Evolutionary conservation across 1,140 invertebrate species (phyloP).

Genomic region (Drosophila ohnishii): DNA sequence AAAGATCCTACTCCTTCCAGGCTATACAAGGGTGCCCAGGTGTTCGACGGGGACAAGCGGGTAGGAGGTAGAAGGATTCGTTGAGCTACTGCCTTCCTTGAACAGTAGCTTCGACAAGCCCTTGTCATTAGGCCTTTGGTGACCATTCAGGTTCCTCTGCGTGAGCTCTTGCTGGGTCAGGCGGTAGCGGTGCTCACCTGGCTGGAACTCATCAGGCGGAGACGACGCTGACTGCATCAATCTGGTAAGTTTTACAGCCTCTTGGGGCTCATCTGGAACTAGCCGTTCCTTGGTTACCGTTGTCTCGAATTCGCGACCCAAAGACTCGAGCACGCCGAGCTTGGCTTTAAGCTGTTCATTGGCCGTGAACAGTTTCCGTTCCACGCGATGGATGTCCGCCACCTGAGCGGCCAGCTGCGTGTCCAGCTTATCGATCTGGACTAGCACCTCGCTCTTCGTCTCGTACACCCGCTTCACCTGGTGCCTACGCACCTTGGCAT

Average conservation of each 20-base stretch:
- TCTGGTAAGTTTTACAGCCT: conserved; percentile 3
- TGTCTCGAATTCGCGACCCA: conserved; percentile 86
- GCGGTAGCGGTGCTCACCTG: conserved; percentile 4
- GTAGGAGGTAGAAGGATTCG: not conserved
- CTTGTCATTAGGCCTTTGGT: conserved; percentile 10
- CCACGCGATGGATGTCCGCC: conserved; percentile 86
- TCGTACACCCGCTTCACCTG: conserved; percentile 85
- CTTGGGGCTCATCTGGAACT: not conserved
- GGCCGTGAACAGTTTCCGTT: conserved; percentile 86
- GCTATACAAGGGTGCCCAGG: conserved; percentile 56
- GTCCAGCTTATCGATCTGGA: conserved; percentile 83
- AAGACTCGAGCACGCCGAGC: conserved; percentile 86
- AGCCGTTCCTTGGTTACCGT: conserved; percentile 37
- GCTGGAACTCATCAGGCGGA: not conserved
- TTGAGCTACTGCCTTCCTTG: not conserved
- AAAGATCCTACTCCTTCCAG: not conserved
- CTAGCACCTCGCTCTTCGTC: conserved; percentile 83
- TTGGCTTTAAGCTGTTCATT: conserved; percentile 86
- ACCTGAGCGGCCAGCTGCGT: conserved; percentile 85
- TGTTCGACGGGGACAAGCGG: conserved; percentile 1
- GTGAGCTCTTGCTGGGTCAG: conserved; percentile 5
- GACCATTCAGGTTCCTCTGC: conserved; percentile 23
- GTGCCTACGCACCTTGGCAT: conserved; percentile 87
- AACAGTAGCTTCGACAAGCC: conserved; percentile 30
- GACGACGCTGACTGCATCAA: not conserved